phyloP scores from a whole-genome alignment of 2,797 vertebrate species.

The Enteromius trimaculatus region DNA sequence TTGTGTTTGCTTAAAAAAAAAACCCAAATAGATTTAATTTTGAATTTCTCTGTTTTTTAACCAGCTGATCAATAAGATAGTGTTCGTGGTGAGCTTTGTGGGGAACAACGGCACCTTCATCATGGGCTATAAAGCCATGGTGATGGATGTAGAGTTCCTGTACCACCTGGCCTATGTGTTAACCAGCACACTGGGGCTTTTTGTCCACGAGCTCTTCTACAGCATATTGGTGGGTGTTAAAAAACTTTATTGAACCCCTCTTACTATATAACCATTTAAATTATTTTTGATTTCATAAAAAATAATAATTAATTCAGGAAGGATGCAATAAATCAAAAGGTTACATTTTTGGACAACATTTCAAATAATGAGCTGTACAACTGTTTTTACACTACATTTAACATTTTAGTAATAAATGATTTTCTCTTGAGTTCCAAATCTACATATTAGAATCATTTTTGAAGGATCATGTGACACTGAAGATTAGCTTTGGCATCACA shows the following conservation, averaged over 20 bases:
- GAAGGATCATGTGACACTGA: not conserved
- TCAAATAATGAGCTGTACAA: not conserved
- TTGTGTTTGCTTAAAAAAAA: not conserved
- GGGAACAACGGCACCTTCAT: constrained; percentile 98
- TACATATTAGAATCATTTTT: not conserved
- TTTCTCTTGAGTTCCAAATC: not conserved
- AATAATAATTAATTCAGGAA: not conserved
- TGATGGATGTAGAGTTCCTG: constrained; percentile 96
- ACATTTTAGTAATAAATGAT: not conserved
- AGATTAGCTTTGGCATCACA: not conserved
- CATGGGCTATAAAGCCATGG: constrained; percentile 94
- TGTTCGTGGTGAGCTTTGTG: constrained; percentile 96
- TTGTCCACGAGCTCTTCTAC: constrained; percentile 95
- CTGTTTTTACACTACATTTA: not conserved
- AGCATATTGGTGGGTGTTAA: constrained; percentile 87
- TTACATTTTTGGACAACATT: not conserved
- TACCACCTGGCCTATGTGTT: constrained; percentile 94
- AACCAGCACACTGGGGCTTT: constrained; percentile 92
- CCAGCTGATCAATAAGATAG: constrained; percentile 94
- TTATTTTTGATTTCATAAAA: not conserved
- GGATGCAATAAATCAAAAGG: not conserved
- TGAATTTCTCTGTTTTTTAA: constrained; percentile 20
- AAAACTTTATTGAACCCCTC: not conserved
- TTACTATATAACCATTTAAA: not conserved
- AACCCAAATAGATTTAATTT: not conserved